Conservation (phyloP, 2,888 invertebrate genomes). For the Eucera pruinosa region DNA sequence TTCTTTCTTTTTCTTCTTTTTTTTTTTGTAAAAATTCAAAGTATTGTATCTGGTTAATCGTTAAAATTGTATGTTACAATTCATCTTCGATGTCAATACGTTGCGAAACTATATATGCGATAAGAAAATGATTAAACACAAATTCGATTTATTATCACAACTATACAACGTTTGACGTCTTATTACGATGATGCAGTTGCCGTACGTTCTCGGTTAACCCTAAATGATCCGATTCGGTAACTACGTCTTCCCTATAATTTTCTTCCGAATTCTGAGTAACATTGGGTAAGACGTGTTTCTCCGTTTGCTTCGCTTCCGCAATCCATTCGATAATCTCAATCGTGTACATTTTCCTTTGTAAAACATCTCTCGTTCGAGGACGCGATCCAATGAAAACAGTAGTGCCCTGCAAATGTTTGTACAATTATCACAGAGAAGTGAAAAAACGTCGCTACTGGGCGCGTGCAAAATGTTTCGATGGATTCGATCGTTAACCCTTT, state of each 20-base stretch:
- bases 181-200: conserved; percentile 52
- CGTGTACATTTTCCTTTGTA: conserved; percentile 91
- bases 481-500: no score
- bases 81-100: background rate
- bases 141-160: conserved; percentile 18
- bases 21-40: conserved; percentile 15
- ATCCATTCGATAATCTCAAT: conserved; percentile 91
- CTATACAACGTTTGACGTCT: conserved; percentile 57
- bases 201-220: conserved; percentile 66
- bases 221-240: conserved; percentile 68
- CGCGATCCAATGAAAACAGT: conserved; percentile 91
- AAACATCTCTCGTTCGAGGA: conserved; percentile 90
- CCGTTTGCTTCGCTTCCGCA: conserved; percentile 88
- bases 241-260: conserved; percentile 64
- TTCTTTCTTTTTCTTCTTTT: no score
- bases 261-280: conserved; percentile 70
- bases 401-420: conserved; percentile 85
- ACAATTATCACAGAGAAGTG: background rate
- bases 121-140: conserved; percentile 18
- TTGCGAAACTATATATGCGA: background rate
- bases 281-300: conserved; percentile 76
- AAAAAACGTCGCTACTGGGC: no score
- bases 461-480: no score
- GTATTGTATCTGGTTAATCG: no score
- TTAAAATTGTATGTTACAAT: conserved; percentile 7